phyloP scores from a whole-genome alignment of 2,797 vertebrate genomes.

The Lemur catta region DNA sequence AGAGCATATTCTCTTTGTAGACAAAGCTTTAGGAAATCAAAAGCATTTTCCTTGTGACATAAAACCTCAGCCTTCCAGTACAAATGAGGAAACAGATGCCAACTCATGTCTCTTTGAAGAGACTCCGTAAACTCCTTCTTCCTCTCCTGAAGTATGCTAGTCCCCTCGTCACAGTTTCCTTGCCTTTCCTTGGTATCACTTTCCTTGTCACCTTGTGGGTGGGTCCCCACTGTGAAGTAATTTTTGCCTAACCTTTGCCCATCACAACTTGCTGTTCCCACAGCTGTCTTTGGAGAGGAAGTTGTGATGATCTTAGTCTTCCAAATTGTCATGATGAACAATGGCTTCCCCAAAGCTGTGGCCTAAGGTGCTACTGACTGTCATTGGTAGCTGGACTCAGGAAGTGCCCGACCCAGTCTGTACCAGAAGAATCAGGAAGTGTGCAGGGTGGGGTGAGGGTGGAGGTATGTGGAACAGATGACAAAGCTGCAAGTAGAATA shows the following conservation, averaged over 20 bases:
- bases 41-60: conserved; percentile 53
- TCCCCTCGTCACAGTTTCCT: neutral
- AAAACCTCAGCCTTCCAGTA: conserved; percentile 25
- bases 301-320: conserved; percentile 12
- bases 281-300: conserved; percentile 59
- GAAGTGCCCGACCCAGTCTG: neutral
- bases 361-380: neutral
- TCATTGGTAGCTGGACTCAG: neutral
- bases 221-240: neutral
- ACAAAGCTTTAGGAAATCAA: conserved; percentile 58
- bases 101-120: conserved; percentile 42
- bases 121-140: neutral
- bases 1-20: conserved; percentile 41
- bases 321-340: neutral
- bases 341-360: conserved; percentile 40
- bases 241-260: conserved; percentile 54
- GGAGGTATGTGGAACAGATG: neutral
- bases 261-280: conserved; percentile 23
- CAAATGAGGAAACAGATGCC: conserved; percentile 62
- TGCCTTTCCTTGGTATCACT: conserved; percentile 13
- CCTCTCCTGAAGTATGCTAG: neutral
- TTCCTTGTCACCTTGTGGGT: neutral
- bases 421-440: conserved; percentile 49
- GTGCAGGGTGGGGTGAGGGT: neutral
- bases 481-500: conserved; percentile 11